Percentiles rank a stretch among this genome's conserved stretches.
These are phyloP conservation scores for Eulemur albifrons DNA, from an alignment of 2,797 vertebrate species.

Conservation along the genomic window DNA sequence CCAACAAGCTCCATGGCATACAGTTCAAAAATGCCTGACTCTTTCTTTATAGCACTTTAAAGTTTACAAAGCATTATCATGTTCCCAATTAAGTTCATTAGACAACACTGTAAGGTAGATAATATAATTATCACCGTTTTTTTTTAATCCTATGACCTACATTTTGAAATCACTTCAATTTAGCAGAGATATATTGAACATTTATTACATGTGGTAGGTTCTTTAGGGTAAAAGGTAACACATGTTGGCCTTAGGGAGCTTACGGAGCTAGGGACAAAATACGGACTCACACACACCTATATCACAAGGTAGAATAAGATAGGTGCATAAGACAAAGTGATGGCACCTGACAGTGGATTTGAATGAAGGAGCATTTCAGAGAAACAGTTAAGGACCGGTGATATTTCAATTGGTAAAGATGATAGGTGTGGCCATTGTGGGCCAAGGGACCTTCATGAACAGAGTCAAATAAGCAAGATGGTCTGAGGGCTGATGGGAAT, in stretches of 20 bases:
- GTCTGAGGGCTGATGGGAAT: background rate
- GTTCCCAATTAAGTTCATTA: background rate
- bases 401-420: background rate
- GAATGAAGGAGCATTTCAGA: background rate
- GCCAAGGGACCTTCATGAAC: background rate
- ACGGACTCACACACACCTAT: background rate
- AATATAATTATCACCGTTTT: background rate
- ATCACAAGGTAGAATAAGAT: background rate
- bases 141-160: background rate
- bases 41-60: background rate
- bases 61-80: background rate
- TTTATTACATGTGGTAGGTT: background rate
- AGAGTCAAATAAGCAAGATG: background rate
- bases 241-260: background rate
- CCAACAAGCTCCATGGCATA: background rate
- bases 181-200: background rate
- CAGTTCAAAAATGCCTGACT: background rate
- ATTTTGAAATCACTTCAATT: background rate
- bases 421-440: accelerated
- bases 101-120: background rate
- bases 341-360: background rate
- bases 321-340: background rate
- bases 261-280: background rate
- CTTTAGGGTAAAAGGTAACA: background rate
- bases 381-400: background rate